phyloP scores from a whole-genome alignment of 2,797 vertebrate species.

The Etheostoma perlongum region DNA sequence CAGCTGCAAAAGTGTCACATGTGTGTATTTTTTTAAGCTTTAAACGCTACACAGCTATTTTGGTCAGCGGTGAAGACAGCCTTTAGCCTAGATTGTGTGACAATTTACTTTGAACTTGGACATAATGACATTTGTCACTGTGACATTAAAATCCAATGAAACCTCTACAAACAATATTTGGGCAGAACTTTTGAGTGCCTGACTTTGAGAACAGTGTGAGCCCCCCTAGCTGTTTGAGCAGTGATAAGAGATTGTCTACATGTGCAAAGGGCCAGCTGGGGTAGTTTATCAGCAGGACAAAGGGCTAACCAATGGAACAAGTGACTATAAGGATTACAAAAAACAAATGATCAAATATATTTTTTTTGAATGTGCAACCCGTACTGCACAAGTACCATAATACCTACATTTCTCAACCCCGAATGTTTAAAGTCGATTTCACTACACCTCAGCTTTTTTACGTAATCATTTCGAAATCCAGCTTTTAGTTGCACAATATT shows the following conservation, averaged over 20 bases:
- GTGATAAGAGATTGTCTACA: constrained; percentile 65
- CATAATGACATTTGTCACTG: constrained; percentile 53
- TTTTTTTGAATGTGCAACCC: background rate
- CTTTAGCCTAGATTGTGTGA: constrained; percentile 13
- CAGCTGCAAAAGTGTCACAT: constrained; percentile 18
- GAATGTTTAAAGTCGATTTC: background rate
- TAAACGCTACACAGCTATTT: constrained; percentile 40
- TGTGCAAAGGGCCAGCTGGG: constrained; percentile 57
- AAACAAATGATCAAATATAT: background rate
- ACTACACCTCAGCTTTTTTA: background rate
- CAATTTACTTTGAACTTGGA: constrained; percentile 54
- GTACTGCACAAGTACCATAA: background rate
- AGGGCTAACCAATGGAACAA: constrained; percentile 40
- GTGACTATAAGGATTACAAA: background rate
- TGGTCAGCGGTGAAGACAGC: constrained; percentile 8
- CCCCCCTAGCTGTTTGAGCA: constrained; percentile 55
- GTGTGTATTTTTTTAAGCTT: constrained; percentile 33
- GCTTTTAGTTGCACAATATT: constrained; percentile 45
- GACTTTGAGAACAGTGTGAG: constrained; percentile 38
- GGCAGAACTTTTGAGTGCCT: constrained; percentile 11
- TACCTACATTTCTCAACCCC: background rate
- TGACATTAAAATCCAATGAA: constrained; percentile 39
- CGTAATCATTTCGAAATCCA: background rate
- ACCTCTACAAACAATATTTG: constrained; percentile 25
- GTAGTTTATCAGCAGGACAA: constrained; percentile 69